These are phyloP conservation scores for Metellina segmentata DNA, from an alignment of 2,888 invertebrate species.

Conservation along the genomic window DNA sequence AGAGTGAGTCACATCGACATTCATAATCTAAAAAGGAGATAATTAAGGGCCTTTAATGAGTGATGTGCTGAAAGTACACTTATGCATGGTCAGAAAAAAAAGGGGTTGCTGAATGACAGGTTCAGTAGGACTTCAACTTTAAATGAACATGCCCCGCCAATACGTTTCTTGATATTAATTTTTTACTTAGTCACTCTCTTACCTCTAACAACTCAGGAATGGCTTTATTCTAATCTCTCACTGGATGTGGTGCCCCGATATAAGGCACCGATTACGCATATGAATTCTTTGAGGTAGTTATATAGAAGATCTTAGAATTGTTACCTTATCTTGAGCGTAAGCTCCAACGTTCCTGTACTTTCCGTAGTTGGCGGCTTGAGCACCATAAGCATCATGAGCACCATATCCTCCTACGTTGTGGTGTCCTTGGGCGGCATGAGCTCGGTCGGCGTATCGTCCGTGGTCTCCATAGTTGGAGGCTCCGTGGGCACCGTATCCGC, in stretches of 20 bases:
- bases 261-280: too few relatives aligned
- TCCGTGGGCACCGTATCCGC: constrained; percentile 68
- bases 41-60: too few relatives aligned
- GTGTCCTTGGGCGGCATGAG: constrained; percentile 60
- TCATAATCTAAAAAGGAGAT: too few relatives aligned
- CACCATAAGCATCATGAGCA: constrained; percentile 66
- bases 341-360: constrained; percentile 72
- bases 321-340: constrained; percentile 71
- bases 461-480: constrained; percentile 59
- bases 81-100: too few relatives aligned
- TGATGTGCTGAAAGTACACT: too few relatives aligned
- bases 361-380: constrained; percentile 64
- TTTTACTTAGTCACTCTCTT: neutral
- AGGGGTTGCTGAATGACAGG: too few relatives aligned
- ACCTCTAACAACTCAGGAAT: neutral
- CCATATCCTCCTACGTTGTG: constrained; percentile 64
- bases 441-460: constrained; percentile 68
- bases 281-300: neutral
- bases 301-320: neutral
- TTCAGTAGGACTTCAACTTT: too few relatives aligned
- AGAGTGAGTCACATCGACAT: too few relatives aligned
- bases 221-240: neutral
- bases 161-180: neutral
- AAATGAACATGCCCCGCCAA: too few relatives aligned
- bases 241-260: too few relatives aligned